phyloP scores from a whole-genome alignment of 1,140 invertebrate genomes.

The Ephestia elutella region DNA sequence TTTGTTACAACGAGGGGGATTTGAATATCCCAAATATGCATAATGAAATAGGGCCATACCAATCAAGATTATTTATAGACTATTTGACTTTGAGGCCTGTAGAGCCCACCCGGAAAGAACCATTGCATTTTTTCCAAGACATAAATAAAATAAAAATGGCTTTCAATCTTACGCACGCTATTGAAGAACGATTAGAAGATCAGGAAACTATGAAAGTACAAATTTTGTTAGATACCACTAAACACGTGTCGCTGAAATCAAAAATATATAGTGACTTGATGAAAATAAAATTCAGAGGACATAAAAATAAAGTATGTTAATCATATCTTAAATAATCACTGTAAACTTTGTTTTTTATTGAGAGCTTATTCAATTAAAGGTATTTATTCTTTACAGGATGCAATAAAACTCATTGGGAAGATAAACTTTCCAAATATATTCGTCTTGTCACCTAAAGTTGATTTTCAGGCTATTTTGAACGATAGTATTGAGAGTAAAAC shows the following conservation, averaged over 20 bases:
- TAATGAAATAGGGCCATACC: constrained; percentile 29
- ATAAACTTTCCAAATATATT: constrained; percentile 61
- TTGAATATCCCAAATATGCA: constrained; percentile 42
- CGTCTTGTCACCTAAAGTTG: constrained; percentile 47
- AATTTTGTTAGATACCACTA: constrained; percentile 59
- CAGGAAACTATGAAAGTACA: constrained; percentile 64
- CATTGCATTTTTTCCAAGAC: constrained; percentile 57
- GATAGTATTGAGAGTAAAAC: constrained; percentile 49
- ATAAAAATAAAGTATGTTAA: constrained; percentile 55
- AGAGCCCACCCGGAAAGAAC: constrained; percentile 38
- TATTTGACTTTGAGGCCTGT: constrained; percentile 53
- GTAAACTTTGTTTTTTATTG: no score
- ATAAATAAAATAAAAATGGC: constrained; percentile 62
- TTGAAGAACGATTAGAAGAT: constrained; percentile 56
- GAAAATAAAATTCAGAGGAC: constrained; percentile 59
- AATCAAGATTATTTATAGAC: constrained; percentile 49
- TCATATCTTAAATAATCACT: neutral
- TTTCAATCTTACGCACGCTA: constrained; percentile 44
- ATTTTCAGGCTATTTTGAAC: constrained; percentile 58
- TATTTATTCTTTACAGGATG: constrained; percentile 48
- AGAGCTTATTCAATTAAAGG: constrained; percentile 6
- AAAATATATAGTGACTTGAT: constrained; percentile 53
- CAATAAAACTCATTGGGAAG: constrained; percentile 54
- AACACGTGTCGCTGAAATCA: constrained; percentile 54
- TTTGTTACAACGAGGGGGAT: constrained; percentile 52